Conservation (phyloP, 2,113 vertebrate species). For the Forbesichthys agassizii region DNA sequence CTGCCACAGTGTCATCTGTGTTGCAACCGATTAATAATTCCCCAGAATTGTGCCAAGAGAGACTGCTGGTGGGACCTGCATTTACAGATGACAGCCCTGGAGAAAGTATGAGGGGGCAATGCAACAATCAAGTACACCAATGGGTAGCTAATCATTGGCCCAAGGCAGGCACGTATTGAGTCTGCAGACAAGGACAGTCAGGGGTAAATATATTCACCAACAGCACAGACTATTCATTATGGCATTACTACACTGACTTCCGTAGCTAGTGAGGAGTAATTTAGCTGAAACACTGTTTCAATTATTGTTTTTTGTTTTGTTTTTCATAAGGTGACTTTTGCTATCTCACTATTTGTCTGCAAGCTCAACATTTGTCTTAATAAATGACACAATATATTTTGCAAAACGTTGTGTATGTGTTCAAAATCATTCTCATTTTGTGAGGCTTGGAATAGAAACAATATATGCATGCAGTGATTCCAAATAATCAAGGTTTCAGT, state of each 20-base stretch:
- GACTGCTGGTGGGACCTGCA: conserved; percentile 29
- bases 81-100: conserved; percentile 32
- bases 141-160: conserved; percentile 48
- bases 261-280: conserved; percentile 22
- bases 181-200: conserved; percentile 27
- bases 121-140: conserved; percentile 16
- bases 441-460: not conserved
- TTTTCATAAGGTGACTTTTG: too few relatives aligned
- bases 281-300: conserved; percentile 18
- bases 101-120: conserved; percentile 16
- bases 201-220: conserved; percentile 21
- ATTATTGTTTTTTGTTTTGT: conserved; percentile 6
- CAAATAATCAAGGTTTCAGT: not conserved
- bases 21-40: conserved; percentile 36
- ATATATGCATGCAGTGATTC: not conserved
- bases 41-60: conserved; percentile 25
- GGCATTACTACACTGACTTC: conserved; percentile 22
- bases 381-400: not conserved
- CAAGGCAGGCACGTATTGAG: conserved; percentile 15
- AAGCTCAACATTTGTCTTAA: not conserved
- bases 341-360: too few relatives aligned
- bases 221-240: conserved; percentile 30
- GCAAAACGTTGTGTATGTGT: conserved; percentile 11
- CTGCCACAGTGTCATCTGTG: conserved; percentile 35
- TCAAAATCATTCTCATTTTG: conserved; percentile 12